Evolutionary conservation across 2,888 invertebrate genomes (phyloP).

Genomic region (Euzetes globulus): DNA sequence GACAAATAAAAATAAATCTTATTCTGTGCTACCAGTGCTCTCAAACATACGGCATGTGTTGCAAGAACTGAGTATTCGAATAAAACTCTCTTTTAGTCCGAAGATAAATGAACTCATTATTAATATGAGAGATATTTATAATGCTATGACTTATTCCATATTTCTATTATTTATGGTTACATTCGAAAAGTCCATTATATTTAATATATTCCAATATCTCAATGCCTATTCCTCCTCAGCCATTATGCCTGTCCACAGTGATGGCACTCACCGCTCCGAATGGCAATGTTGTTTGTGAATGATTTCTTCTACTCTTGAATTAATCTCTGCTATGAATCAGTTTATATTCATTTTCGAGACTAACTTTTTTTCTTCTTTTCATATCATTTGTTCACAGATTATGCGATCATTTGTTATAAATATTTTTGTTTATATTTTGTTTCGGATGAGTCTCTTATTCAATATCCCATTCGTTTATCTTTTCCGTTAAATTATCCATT

Average conservation of each 20-base stretch:
- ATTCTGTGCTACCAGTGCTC: neutral
- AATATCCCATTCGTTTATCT: neutral
- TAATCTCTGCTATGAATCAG: neutral
- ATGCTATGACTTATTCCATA: neutral
- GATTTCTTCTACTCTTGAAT: neutral
- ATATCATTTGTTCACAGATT: constrained; percentile 1
- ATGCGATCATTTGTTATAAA: neutral
- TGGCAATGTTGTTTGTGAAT: neutral
- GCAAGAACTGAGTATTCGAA: too few species aligned
- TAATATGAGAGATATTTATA: neutral
- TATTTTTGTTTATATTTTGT: neutral
- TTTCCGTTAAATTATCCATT: neutral
- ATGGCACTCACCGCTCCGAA: neutral
- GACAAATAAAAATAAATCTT: neutral
- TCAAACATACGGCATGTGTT: too few species aligned
- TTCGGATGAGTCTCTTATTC: neutral
- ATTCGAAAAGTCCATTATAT: neutral
- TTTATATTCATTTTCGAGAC: neutral
- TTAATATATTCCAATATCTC: neutral
- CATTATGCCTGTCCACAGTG: neutral
- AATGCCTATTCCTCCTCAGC: neutral
- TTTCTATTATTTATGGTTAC: neutral
- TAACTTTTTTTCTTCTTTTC: neutral
- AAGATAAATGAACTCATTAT: neutral
- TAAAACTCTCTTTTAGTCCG: neutral